Evolutionary conservation across 2,888 invertebrate genomes (phyloP), one percentile per base, ranked within the genome.

Genomic region (Enchytraeus crypticus): DNA sequence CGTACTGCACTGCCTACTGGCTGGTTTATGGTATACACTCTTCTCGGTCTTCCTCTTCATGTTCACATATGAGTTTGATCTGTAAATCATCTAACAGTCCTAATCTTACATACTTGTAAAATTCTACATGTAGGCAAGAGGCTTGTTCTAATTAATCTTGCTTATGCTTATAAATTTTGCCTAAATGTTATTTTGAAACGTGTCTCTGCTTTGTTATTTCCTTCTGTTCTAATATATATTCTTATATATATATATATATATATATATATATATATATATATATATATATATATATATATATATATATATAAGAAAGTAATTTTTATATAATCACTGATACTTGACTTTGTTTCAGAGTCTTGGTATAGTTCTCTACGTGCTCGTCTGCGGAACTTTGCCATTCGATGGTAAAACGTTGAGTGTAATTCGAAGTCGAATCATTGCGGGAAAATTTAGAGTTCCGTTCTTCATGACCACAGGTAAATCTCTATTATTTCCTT

Each of bases 391-490:
- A 61, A 90, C 92, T 66, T 82, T 96, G 71, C 96, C 96, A 33
- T 97, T 97, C 79, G 95, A 96, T 81, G 95, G 93, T 69, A 89
- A 89, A 73, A 92, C 91, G 47, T 83, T 96, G 66, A 92, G 90
- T 78, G 88, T 89, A 64, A 84, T 97, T 67, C 83, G 93, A 72
- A 90, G 82, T 57, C 84, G 93, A 67, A 95, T 96, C 65, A 85
- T 95, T 56, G 89, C 90, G 63, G 96, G 96, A 64, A 85, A 91
- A 80, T 95, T 95, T 83, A 85, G 93, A 77, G 92, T 97, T 80
- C 96, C 96, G 61, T 96, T 92, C 82, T 96, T 92, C 82, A 93
- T 96, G 92, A 92, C 92, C 75, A 89, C 89, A 84, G 92, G 92
- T 92, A 81, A 84, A 61, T 33, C 32, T 5, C 8, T 11, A 23